Base-by-base conservation (phyloP, 2,888 invertebrate species). In the Lamellibrachia columna region DNA sequence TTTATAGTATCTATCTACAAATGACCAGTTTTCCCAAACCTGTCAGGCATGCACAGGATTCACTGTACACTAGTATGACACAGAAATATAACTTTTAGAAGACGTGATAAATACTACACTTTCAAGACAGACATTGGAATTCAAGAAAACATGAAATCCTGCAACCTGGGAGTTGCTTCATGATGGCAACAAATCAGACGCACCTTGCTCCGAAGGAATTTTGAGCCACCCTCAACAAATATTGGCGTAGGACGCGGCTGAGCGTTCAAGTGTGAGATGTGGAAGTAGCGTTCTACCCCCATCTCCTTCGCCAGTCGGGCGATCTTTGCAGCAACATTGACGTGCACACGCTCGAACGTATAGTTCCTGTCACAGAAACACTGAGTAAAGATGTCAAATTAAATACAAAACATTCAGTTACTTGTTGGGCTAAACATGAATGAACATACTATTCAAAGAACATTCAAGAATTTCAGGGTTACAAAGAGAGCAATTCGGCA, bases 231-330 rank as follows among this genome's bases (percentile, higher is more conserved):
- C 93, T 97, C 97, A 92, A 98, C 94, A 90, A 98, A 96, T 93
- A 98, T 96, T 22, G 98, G 97, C 95, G 97, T 97, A 8, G 98
- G 99, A 92, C 98, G 96, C 90, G 97, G 97, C 28, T 97, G 97
- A 52, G 98, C 98, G 97, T 99, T 99, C 93, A 99, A 97, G 93
- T 98, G 97, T 0, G 99, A 99, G 1, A 99, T 96, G 96, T 99
- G 99, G 95, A 99, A 98, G 52, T 99, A 98, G 93, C 98, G 98
- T 94, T 99, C 98, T 0, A 99, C 99, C 11, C 99, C 99, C 96
- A 97, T 98, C 97, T 97, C 98, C 96, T 97, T 97, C 52, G 97
- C 97, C 92, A 98, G 96, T 94, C 98, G 97, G 7, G 99, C 99
- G 95, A 99, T 97, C 22, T 97, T 97, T 90, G 98, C 97, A 0